phyloP scores from a whole-genome alignment of 2,888 invertebrate genomes.

The Orthosia incerta region DNA sequence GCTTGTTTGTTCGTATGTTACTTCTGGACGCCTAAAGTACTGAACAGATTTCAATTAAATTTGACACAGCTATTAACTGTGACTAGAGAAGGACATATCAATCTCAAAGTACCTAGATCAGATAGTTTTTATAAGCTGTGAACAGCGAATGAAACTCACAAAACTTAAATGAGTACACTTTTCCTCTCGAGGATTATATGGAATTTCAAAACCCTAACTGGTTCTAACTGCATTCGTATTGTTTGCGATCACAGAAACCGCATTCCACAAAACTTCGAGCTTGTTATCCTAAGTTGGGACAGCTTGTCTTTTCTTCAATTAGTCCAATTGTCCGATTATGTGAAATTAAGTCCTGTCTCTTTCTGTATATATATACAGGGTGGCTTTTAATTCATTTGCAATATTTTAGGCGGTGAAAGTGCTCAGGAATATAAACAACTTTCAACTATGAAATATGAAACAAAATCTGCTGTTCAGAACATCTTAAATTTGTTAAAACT shows the following conservation, averaged over 20 bases:
- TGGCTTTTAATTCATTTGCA: too few species aligned
- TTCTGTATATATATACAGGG: too few species aligned
- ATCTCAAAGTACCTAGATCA: background rate
- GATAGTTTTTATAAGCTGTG: background rate
- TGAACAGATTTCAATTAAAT: background rate
- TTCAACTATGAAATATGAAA: too few species aligned
- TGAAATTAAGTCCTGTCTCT: background rate
- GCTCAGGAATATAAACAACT: too few species aligned
- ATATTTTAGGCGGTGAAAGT: too few species aligned
- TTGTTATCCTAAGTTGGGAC: background rate
- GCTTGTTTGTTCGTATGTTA: background rate
- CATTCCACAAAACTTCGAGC: background rate
- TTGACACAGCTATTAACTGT: background rate
- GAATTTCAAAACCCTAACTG: conserved; percentile 9
- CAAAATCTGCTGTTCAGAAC: too few species aligned
- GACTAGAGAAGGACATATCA: background rate
- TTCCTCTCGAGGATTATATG: background rate
- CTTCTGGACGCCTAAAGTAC: background rate
- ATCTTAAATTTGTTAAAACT: too few species aligned
- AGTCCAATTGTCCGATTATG: too few species aligned
- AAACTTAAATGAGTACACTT: too few species aligned
- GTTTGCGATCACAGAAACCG: conserved; percentile 1
- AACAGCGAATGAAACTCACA: background rate
- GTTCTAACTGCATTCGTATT: conserved; percentile 5
- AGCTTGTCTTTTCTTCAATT: background rate